Conservation (phyloP, 2,888 invertebrate genomes). For the Lysandra bellargus region DNA sequence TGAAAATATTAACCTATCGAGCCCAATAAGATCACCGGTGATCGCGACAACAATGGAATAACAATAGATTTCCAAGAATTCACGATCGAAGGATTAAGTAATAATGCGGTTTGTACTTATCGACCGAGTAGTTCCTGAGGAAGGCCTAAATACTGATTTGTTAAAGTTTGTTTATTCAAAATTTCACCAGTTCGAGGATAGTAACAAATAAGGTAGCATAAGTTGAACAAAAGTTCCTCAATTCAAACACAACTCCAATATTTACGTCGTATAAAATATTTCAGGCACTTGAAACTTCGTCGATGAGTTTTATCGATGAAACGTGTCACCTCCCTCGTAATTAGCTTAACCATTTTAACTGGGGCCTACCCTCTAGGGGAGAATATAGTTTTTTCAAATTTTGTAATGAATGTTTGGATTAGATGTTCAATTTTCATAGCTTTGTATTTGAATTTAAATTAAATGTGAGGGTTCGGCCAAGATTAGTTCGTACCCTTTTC, state of each 20-base stretch:
- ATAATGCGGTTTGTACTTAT: too few relatives aligned
- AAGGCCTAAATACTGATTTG: too few relatives aligned
- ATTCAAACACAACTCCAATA: background rate
- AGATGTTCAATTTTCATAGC: constrained; percentile 64
- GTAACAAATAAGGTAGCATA: background rate
- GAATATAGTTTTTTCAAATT: constrained; percentile 54
- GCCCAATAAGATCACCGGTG: too few relatives aligned
- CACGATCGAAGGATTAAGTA: too few relatives aligned
- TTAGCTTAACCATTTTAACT: constrained; percentile 76
- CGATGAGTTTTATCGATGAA: constrained; percentile 16
- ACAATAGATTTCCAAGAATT: too few relatives aligned
- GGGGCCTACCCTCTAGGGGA: constrained; percentile 57
- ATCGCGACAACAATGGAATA: too few relatives aligned
- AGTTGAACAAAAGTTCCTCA: background rate
- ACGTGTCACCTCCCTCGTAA: constrained; percentile 47
- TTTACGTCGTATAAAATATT: constrained; percentile 14
- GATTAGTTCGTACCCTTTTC: constrained; percentile 49
- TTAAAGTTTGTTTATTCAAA: too few relatives aligned
- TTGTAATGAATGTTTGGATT: constrained; percentile 77
- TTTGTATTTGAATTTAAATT: constrained; percentile 70
- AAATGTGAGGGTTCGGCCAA: constrained; percentile 52
- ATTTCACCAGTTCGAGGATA: too few relatives aligned
- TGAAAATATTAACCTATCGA: too few relatives aligned
- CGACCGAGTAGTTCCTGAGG: too few relatives aligned
- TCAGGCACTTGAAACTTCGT: background rate